Evolutionary conservation across 2,888 invertebrate genomes (phyloP).

Genomic region (Phlogophora meticulosa): DNA sequence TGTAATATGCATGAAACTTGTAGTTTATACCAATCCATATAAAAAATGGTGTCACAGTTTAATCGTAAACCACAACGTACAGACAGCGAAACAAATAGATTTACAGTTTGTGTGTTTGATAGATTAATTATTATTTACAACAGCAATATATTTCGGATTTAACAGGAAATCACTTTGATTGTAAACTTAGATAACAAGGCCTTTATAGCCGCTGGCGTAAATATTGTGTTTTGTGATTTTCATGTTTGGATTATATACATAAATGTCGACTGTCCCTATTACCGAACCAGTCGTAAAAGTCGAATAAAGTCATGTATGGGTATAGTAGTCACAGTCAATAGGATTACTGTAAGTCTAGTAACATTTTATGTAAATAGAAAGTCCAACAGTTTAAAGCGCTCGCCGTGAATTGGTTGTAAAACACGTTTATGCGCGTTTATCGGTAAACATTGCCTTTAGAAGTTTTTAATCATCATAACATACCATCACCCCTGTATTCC

Average conservation of each 20-base stretch:
- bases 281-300: constrained; percentile 29
- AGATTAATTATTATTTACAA: constrained; percentile 51
- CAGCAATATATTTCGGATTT: constrained; percentile 42
- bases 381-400: background rate
- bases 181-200: constrained; percentile 43
- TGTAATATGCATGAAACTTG: constrained; percentile 3
- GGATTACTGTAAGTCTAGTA: constrained; percentile 10
- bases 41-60: background rate
- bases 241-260: constrained; percentile 48
- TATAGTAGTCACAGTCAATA: constrained; percentile 5
- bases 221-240: constrained; percentile 46
- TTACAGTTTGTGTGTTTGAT: constrained; percentile 25
- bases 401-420: background rate
- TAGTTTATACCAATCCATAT: background rate
- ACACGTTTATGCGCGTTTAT: background rate
- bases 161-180: constrained; percentile 52
- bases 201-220: constrained; percentile 29
- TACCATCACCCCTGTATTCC: no score
- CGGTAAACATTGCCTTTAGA: background rate
- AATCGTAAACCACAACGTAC: background rate
- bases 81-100: constrained; percentile 12
- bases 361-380: constrained; percentile 18
- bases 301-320: constrained; percentile 32
- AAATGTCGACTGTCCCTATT: constrained; percentile 37
- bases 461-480: no score